Percentiles rank a stretch among this genome's conserved stretches.
Evolutionary conservation across 1,140 invertebrate species (phyloP).

Genomic region (Zelostemma sp.): DNA sequence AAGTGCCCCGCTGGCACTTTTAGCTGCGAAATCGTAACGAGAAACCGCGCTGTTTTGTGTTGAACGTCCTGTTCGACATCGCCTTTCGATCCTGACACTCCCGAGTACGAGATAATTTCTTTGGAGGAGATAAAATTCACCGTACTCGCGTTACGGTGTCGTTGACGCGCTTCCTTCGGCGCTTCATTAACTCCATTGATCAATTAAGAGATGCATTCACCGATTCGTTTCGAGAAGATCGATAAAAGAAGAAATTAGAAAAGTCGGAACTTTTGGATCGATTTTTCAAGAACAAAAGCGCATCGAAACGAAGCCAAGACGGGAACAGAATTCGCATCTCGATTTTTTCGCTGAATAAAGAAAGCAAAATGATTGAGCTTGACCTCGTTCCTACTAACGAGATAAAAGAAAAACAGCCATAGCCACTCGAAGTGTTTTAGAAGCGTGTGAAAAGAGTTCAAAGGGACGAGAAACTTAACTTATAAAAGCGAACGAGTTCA

Average conservation of each 20-base stretch:
- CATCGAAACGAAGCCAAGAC: neutral
- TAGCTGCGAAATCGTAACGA: conserved; percentile 20
- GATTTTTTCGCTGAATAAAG: neutral
- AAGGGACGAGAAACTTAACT: conserved; percentile 42
- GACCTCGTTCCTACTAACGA: neutral
- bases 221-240: neutral
- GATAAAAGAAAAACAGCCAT: conserved; percentile 1
- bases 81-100: conserved; percentile 25
- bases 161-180: no score
- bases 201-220: neutral
- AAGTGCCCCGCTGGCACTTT: neutral
- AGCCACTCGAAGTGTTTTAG: neutral
- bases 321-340: neutral
- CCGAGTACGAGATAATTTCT: conserved; percentile 28
- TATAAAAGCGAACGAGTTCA: conserved; percentile 44
- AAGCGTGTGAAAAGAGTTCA: conserved; percentile 22
- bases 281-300: neutral
- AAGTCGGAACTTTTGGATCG: neutral
- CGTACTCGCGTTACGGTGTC: no score
- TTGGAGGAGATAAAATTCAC: neutral
- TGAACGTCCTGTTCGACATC: conserved; percentile 37
- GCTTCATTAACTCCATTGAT: no score
- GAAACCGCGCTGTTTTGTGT: conserved; percentile 39
- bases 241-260: neutral
- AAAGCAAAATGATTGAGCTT: neutral